phyloP scores from a whole-genome alignment of 2,797 vertebrate genomes.

The Lepilemur septentrionalis region DNA sequence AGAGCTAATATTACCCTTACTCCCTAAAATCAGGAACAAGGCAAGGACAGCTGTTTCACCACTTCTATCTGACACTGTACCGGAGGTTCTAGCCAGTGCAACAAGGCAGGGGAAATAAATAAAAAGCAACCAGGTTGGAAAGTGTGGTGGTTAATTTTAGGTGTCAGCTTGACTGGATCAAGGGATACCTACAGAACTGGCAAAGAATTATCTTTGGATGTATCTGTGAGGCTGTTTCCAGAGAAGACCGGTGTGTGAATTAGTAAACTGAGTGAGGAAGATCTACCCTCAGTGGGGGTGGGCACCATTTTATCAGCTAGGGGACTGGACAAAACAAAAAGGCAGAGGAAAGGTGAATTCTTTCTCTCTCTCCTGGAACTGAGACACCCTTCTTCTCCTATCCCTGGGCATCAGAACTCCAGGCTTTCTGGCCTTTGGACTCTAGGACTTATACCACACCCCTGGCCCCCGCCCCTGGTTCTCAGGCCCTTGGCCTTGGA shows the following conservation, averaged over 20 bases:
- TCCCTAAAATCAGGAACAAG: background rate
- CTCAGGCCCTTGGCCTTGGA: background rate
- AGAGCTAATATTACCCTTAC: background rate
- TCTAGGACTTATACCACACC: background rate
- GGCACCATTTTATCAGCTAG: background rate
- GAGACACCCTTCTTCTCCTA: background rate
- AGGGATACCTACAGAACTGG: background rate
- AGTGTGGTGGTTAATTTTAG: background rate
- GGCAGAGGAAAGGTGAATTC: background rate
- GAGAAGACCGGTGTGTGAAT: background rate
- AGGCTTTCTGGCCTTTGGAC: background rate
- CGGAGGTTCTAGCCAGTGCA: background rate
- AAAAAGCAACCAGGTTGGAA: background rate
- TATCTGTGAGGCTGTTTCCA: background rate
- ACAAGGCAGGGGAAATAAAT: background rate
- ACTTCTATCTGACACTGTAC: too few relatives aligned
- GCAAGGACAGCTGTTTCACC: background rate
- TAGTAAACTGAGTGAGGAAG: background rate
- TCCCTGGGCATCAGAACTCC: background rate
- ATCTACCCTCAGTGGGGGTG: background rate
- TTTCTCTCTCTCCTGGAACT: background rate
- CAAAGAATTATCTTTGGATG: background rate
- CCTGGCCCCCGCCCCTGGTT: accelerated
- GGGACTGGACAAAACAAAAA: background rate
- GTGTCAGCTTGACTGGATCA: background rate